A percentile compares a stretch with the other conserved stretches of the same genome.
phyloP scores from a whole-genome alignment of 2,888 invertebrate species.

The Nomada flava region DNA sequence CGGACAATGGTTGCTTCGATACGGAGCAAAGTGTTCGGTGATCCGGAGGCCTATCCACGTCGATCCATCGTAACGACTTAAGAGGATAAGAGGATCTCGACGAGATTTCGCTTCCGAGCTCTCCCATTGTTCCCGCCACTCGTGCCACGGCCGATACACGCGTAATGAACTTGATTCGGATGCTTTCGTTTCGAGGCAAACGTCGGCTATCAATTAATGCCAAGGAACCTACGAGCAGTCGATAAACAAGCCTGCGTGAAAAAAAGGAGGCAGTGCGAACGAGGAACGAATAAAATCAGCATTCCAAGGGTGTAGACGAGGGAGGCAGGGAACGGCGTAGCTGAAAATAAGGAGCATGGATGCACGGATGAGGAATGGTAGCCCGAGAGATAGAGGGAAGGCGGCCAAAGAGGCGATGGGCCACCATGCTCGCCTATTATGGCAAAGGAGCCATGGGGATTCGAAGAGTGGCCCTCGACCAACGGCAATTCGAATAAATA shows the following conservation, averaged over 20 bases:
- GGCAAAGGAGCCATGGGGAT: slow-evolving; percentile 75
- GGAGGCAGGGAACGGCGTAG: slow-evolving; percentile 25
- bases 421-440: slow-evolving; percentile 81
- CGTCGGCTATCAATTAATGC: slow-evolving; percentile 2
- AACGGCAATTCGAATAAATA: slow-evolving; percentile 82
- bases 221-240: background rate
- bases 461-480: slow-evolving; percentile 76
- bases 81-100: slow-evolving; percentile 74
- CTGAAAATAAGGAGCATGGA: slow-evolving; percentile 58
- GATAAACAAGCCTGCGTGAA: background rate
- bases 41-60: slow-evolving; percentile 23
- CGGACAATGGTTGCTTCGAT: slow-evolving; percentile 43
- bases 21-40: background rate
- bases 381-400: slow-evolving; percentile 65
- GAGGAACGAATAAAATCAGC: slow-evolving; percentile 15
- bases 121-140: slow-evolving; percentile 18
- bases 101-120: slow-evolving; percentile 27
- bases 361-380: slow-evolving; percentile 66
- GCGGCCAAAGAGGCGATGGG: slow-evolving; percentile 65
- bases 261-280: background rate
- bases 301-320: background rate
- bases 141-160: background rate
- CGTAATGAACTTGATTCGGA: slow-evolving; percentile 8
- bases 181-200: background rate
- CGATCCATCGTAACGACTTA: slow-evolving; percentile 64